Conservation (phyloP, 1,140 invertebrate species). For the Penaeus chinensis region DNA sequence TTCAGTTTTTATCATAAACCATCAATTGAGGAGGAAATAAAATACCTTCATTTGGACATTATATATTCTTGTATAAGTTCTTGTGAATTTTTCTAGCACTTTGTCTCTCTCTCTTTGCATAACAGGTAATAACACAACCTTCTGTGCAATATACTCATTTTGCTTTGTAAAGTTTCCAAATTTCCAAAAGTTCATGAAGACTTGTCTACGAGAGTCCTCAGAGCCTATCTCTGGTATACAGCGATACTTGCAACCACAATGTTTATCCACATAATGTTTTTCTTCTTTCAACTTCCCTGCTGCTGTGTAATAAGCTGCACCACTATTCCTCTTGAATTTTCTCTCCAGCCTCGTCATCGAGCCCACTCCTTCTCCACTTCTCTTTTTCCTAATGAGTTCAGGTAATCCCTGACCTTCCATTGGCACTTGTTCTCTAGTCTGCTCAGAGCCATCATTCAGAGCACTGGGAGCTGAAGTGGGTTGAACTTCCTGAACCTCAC, state of each 20-base stretch:
- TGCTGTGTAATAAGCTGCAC: constrained; percentile 40
- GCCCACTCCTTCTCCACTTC: neutral
- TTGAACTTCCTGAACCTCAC: neutral
- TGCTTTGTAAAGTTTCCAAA: constrained; percentile 42
- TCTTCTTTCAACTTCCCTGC: constrained; percentile 34
- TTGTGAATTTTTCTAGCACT: constrained; percentile 14
- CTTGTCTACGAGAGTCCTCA: neutral
- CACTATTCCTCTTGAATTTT: constrained; percentile 38
- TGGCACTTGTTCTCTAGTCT: no score
- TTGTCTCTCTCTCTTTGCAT: neutral
- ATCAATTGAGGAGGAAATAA: no score
- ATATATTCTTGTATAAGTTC: constrained; percentile 35
- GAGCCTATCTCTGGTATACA: constrained; percentile 42
- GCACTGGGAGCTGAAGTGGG: no score
- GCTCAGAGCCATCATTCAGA: no score
- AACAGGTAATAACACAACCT: constrained; percentile 27
- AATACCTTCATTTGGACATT: constrained; percentile 35
- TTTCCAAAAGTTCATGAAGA: constrained; percentile 41
- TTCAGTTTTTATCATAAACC: no score
- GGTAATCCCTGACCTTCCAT: neutral
- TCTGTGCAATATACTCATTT: constrained; percentile 36
- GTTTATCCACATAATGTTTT: constrained; percentile 36
- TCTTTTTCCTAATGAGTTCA: constrained; percentile 5
- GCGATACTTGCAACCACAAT: constrained; percentile 37
- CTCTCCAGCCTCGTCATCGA: constrained; percentile 34